phyloP scores from a whole-genome alignment of 2,888 invertebrate genomes.

The Chalcis sispes region DNA sequence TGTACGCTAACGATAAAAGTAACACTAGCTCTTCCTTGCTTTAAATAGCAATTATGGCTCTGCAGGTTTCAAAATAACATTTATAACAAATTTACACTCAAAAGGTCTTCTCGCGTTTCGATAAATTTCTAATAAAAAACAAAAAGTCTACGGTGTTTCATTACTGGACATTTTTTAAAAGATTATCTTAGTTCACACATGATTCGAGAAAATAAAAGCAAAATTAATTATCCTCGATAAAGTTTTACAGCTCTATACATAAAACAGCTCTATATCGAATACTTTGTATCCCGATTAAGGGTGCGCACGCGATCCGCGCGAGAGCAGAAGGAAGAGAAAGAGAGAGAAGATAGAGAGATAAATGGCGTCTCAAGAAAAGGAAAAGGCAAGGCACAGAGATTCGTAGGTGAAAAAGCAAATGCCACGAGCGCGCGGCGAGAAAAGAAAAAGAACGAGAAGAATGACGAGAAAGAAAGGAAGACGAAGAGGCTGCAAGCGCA shows the following conservation, averaged over 20 bases:
- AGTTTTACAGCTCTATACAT: conserved; percentile 32
- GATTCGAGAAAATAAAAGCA: neutral
- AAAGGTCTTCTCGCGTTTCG: no score
- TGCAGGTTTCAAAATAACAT: no score
- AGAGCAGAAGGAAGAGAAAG: no score
- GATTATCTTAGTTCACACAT: no score
- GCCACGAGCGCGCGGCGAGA: neutral
- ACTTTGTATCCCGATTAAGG: conserved; percentile 15
- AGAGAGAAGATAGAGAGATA: no score
- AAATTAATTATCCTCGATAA: conserved; percentile 34
- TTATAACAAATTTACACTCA: no score
- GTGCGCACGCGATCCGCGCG: conserved; percentile 19
- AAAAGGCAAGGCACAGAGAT: neutral
- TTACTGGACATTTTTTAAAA: no score
- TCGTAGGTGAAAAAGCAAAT: neutral
- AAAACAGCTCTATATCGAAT: conserved; percentile 7
- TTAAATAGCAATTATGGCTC: no score
- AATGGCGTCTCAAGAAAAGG: conserved; percentile 12
- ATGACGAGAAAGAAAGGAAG: neutral
- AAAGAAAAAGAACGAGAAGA: neutral
- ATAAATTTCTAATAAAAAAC: no score
- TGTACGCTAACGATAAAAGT: no score
- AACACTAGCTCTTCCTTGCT: no score
- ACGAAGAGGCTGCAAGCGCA: neutral
- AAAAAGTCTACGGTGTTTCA: no score